Evolutionary conservation across 2,888 invertebrate species (phyloP), one percentile per base, ranked within the genome.

Genomic region (Exephanes ischioxanthus): DNA sequence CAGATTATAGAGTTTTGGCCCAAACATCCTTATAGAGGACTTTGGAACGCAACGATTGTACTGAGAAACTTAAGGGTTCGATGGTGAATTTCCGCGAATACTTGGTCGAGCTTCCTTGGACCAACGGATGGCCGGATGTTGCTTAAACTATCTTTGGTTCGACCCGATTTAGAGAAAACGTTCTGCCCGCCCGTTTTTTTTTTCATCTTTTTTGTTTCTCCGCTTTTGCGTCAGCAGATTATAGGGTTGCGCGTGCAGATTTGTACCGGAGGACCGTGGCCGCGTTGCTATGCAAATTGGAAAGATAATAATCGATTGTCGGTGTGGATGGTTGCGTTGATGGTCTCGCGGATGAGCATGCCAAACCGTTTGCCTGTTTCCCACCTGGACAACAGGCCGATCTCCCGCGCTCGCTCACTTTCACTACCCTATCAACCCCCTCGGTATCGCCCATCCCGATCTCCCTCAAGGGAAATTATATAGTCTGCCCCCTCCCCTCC

Each of bases 401-500:
- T 86, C 89, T 90, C 83, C 83, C 85, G 63, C 80, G 30, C 83
- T 84, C 80, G 86, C 82, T 76, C 84, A 80, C 83, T 86, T 77
- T 80, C 80, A 63, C 77, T 83, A 63, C 83, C 77, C 82, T 80
- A 63, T 83, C 83, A 61, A 78, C 88, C 86, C 87, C 81, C 86
- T 86, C 87, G 83, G 88, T 90, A 90, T 91, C 90, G 88, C 88
- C 91, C 89, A 89, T 89, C 87, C 88, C 93, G 94, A 94, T 94
- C 92, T 94, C 94, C 93, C 94, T 94, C 94, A 94, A 93, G 94
- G 94, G 94, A 94, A 93, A 94, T 94, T 94, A 94, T 93, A 92
- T 90, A 92, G 91, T 91, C 91, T 90, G 90, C 91, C 90, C 91
- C 55, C 9, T 22, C 6, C 16, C 33, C 58, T 11, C 26, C 2